Conservation (phyloP, 2,888 invertebrate genomes). For the Dicycla oo region DNA sequence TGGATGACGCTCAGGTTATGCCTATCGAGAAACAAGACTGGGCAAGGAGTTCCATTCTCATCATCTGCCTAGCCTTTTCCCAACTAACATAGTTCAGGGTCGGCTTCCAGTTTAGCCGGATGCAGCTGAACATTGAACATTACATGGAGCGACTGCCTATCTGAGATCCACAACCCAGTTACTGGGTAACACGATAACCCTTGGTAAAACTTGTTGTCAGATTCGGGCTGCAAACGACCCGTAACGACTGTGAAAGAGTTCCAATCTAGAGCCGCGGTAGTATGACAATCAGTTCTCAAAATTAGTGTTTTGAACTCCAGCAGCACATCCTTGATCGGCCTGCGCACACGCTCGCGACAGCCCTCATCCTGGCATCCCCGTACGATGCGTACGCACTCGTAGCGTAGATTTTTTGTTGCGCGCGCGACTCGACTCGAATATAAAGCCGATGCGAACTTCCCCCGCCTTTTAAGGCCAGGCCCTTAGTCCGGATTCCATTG, state of each 20-base stretch:
- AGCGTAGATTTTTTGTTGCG: constrained; percentile 86
- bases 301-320: not conserved
- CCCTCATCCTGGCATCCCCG: constrained; percentile 77
- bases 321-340: constrained; percentile 60
- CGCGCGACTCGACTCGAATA: constrained; percentile 80
- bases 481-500: constrained; percentile 85
- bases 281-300: not conserved
- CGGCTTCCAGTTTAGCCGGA: not conserved
- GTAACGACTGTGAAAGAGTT: not conserved
- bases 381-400: constrained; percentile 85
- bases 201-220: not conserved
- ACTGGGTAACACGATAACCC: not conserved
- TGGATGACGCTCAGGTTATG: not conserved
- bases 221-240: not conserved
- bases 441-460: constrained; percentile 83
- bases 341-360: constrained; percentile 61
- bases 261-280: not conserved
- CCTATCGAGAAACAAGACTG: not conserved
- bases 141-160: not conserved
- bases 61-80: not conserved
- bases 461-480: constrained; percentile 84
- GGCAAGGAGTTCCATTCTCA: not conserved
- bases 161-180: not conserved
- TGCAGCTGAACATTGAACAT: not conserved
- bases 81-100: no score